These are phyloP conservation scores for Hanleya hanleyi DNA, from an alignment of 2,888 invertebrate genomes.

Conservation along the genomic window DNA sequence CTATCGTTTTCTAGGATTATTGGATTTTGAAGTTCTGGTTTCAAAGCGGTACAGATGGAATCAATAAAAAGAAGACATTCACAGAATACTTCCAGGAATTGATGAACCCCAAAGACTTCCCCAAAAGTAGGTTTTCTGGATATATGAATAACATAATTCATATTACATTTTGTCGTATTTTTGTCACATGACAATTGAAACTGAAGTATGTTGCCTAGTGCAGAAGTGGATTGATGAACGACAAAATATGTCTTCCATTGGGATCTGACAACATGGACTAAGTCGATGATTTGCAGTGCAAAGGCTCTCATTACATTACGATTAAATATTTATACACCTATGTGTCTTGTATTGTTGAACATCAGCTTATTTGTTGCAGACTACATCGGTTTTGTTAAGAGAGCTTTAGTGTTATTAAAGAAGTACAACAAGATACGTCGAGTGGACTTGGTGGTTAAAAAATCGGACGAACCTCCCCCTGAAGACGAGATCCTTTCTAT, in stretches of 20 bases:
- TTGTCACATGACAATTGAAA: too few relatives aligned
- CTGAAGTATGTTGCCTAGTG: too few relatives aligned
- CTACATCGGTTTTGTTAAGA: slow-evolving; percentile 64
- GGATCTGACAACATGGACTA: too few relatives aligned
- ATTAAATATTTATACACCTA: neutral
- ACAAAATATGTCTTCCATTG: too few relatives aligned
- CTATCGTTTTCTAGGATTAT: slow-evolving; percentile 45
- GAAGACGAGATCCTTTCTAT: slow-evolving; percentile 49
- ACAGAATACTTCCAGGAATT: slow-evolving; percentile 64
- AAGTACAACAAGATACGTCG: slow-evolving; percentile 52
- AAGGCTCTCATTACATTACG: too few relatives aligned
- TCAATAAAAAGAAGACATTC: slow-evolving; percentile 58
- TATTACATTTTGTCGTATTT: too few relatives aligned
- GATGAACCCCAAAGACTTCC: slow-evolving; percentile 57
- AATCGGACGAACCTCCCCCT: slow-evolving; percentile 39
- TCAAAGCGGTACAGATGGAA: slow-evolving; percentile 53
- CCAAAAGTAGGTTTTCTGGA: slow-evolving; percentile 58
- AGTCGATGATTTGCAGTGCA: too few relatives aligned
- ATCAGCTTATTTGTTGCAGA: slow-evolving; percentile 40
- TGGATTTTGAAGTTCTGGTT: slow-evolving; percentile 67
- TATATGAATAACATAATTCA: too few relatives aligned
- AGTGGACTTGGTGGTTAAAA: slow-evolving; percentile 60
- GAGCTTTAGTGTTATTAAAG: slow-evolving; percentile 56
- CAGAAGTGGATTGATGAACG: too few relatives aligned
- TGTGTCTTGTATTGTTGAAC: neutral